phyloP scores from a whole-genome alignment of 2,113 vertebrate genomes.

The Tragulus kanchil region DNA sequence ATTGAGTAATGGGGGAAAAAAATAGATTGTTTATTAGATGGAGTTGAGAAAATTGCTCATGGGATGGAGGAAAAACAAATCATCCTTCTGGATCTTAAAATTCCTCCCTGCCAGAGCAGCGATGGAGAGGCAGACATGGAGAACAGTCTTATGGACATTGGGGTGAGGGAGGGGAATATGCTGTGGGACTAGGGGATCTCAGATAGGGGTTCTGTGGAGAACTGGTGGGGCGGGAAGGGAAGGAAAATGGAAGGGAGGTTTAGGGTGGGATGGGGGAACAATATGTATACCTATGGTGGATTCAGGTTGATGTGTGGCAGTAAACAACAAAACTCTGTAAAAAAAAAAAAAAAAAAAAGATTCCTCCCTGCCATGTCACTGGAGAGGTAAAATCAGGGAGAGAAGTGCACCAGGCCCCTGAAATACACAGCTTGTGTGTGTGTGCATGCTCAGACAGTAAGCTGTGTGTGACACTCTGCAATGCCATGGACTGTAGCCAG shows the following conservation, averaged over 20 bases:
- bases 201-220: too few relatives aligned
- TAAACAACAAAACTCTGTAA: too few relatives aligned
- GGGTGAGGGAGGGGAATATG: too few relatives aligned
- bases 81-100: neutral
- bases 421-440: neutral
- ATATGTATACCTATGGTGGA: too few relatives aligned
- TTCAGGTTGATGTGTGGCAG: too few relatives aligned
- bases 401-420: neutral
- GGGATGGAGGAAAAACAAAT: neutral
- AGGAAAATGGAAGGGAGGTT: too few relatives aligned
- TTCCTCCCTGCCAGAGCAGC: too few relatives aligned
- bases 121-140: too few relatives aligned
- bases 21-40: neutral
- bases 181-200: too few relatives aligned
- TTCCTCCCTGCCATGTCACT: neutral
- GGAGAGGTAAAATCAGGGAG: neutral
- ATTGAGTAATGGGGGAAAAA: neutral
- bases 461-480: neutral
- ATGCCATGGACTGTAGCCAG: neutral
- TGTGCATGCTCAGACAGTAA: neutral
- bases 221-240: too few relatives aligned
- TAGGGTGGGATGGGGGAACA: too few relatives aligned
- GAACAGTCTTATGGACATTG: too few relatives aligned
- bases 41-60: neutral
- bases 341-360: neutral